phyloP scores from a whole-genome alignment of 2,797 vertebrate genomes.

The Rhinichthys osculus region DNA sequence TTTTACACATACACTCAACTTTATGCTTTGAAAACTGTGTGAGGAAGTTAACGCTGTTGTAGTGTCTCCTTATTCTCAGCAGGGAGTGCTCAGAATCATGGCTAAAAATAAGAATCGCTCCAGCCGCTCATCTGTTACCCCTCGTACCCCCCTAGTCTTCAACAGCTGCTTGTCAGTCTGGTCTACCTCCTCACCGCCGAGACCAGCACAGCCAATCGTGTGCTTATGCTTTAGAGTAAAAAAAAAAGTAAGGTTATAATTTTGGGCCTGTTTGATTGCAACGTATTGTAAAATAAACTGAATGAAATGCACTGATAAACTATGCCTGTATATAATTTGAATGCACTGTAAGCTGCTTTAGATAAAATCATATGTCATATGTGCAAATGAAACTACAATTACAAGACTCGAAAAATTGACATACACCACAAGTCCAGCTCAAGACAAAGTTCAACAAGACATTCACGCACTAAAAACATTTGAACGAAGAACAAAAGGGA shows the following conservation, averaged over 20 bases:
- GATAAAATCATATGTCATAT: background rate
- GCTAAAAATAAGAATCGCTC: slow-evolving; percentile 27
- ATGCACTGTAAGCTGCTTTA: background rate
- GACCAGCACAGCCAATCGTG: background rate
- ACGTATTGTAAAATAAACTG: background rate
- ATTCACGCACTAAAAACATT: background rate
- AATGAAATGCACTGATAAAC: background rate
- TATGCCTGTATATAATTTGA: background rate
- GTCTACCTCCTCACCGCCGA: background rate
- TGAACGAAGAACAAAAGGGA: background rate
- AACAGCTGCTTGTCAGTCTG: slow-evolving; percentile 22
- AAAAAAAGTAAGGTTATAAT: too few species aligned
- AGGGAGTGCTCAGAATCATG: background rate
- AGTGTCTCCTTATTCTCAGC: slow-evolving; percentile 16
- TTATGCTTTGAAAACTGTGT: background rate
- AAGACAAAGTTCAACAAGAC: background rate
- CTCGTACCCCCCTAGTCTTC: background rate
- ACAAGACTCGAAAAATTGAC: background rate
- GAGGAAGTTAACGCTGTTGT: background rate
- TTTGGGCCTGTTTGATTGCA: too few species aligned
- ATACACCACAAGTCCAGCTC: background rate
- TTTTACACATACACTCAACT: background rate
- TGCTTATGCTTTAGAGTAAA: background rate
- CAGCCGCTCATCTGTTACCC: slow-evolving; percentile 20
- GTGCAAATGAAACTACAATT: background rate